Base-by-base conservation (phyloP, 2,113 vertebrate genomes). In the Capreolus pygargus region DNA sequence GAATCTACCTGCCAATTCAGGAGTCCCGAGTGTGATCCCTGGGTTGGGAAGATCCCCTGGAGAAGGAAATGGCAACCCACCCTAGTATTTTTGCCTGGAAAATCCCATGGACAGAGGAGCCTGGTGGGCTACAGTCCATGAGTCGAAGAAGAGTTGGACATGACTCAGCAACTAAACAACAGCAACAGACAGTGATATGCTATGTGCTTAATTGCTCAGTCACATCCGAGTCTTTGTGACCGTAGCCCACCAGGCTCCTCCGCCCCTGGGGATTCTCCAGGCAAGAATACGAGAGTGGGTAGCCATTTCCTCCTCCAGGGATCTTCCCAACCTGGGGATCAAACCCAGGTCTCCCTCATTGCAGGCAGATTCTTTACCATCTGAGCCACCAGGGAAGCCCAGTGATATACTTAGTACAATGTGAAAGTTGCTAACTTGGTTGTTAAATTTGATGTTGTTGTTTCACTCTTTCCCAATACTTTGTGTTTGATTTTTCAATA, bases 401-500 rank as follows among this genome's bases (percentile, higher is more conserved):
- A 39, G 30, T 88, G 52, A 64, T 88, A 78, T 57, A 74, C 9
- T 90, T 84, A 84, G 33, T 57, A 67, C 11, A 25, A 54, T 25
- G 54, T 60, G 30, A 83, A 88, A 64, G 83, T 67, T 94, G 19
- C 25, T 90, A n/a, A 82, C 39, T 93, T 60, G 19, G 5, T 58
- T 76, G n/a, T 86, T 86, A 95, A 91, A 78, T 61, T 45, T 81
- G 23, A 50, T 61, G 86, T 33, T 60, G 15, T 76, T 82, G 1
- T 36, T 86, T 54, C 67, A 55, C 43, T 78, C 57, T 84, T 87
- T 36, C 94, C 81, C 54, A 97, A 27, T 23, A 84, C 47, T 25
- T 87, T 94, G 7, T 89, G 64, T 95, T 98, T 98, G 92, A 84
- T 82, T 87, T 94, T 70, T 95, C 19, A 15, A 21, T 45, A 85